Percentiles rank a stretch among this genome's conserved stretches.
These are phyloP conservation scores for Bombus breviceps DNA, from an alignment of 1,140 invertebrate species.

Conservation along the genomic window DNA sequence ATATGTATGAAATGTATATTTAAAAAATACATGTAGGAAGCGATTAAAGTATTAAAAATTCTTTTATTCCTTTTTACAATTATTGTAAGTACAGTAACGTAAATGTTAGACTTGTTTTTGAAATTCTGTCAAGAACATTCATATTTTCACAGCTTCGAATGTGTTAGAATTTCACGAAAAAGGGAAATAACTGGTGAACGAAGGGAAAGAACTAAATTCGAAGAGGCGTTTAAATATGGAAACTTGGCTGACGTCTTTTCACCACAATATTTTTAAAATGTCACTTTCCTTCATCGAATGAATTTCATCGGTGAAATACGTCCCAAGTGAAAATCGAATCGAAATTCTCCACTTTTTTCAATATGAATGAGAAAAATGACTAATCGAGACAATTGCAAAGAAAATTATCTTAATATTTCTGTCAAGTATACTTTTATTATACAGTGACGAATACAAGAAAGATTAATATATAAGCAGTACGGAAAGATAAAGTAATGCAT, in stretches of 20 bases:
- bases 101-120: not conserved
- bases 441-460: no score
- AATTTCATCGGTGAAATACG: not conserved
- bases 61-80: no score
- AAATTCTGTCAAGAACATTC: not conserved
- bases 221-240: not conserved
- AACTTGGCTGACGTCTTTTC: not conserved
- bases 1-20: no score
- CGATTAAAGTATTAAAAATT: no score
- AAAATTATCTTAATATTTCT: no score
- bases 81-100: no score
- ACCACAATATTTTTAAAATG: not conserved
- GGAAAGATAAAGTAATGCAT: no score
- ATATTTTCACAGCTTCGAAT: not conserved
- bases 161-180: not conserved
- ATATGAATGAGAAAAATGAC: not conserved
- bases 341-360: not conserved
- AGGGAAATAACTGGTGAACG: not conserved
- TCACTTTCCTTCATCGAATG: not conserved
- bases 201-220: not conserved
- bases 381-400: no score
- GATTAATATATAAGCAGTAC: no score
- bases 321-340: not conserved
- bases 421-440: no score
- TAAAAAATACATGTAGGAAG: no score